A percentile compares a stretch with the other conserved stretches of the same genome.
Conservation (phyloP, 2,888 invertebrate species). For the Drosophila vallismaia region DNA sequence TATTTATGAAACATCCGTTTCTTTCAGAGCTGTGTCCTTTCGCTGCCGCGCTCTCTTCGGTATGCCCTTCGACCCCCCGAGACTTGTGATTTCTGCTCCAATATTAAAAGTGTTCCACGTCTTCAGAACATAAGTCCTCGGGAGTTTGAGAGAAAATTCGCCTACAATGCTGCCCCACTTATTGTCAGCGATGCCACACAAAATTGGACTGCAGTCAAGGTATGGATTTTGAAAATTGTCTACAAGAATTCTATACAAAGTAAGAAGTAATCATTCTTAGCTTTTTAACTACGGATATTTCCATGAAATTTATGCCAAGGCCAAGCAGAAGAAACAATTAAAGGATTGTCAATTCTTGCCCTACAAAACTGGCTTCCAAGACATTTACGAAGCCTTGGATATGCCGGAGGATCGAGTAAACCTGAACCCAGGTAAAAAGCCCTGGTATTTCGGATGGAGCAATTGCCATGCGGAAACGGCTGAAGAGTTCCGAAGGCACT, state of each 20-base stretch:
- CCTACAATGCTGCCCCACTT: constrained; percentile 91
- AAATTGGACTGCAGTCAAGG: constrained; percentile 91
- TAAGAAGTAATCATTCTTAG: constrained; percentile 74
- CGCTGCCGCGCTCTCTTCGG: constrained; percentile 72
- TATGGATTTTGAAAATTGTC: constrained; percentile 54
- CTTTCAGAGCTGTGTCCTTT: constrained; percentile 64
- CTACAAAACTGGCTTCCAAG: constrained; percentile 93
- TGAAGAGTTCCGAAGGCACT: constrained; percentile 90
- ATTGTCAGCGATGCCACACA: constrained; percentile 92
- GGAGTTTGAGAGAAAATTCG: constrained; percentile 90
- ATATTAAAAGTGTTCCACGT: constrained; percentile 87
- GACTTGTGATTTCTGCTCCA: constrained; percentile 90
- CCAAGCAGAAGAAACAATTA: constrained; percentile 85
- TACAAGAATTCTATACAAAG: background rate
- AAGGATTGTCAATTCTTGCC: constrained; percentile 96
- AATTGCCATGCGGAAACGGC: constrained; percentile 95
- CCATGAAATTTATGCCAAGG: constrained; percentile 88
- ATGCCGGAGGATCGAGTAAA: constrained; percentile 90
- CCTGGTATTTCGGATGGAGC: constrained; percentile 93
- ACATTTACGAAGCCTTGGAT: constrained; percentile 91
- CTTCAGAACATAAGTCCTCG: constrained; percentile 87
- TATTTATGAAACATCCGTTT: too few species aligned
- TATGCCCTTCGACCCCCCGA: constrained; percentile 90
- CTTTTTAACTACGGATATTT: constrained; percentile 93
- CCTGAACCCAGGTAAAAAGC: constrained; percentile 79